Percentiles rank a stretch among this genome's conserved stretches.
phyloP scores from a whole-genome alignment of 2,113 vertebrate species.

The Mormyrus iriodes region DNA sequence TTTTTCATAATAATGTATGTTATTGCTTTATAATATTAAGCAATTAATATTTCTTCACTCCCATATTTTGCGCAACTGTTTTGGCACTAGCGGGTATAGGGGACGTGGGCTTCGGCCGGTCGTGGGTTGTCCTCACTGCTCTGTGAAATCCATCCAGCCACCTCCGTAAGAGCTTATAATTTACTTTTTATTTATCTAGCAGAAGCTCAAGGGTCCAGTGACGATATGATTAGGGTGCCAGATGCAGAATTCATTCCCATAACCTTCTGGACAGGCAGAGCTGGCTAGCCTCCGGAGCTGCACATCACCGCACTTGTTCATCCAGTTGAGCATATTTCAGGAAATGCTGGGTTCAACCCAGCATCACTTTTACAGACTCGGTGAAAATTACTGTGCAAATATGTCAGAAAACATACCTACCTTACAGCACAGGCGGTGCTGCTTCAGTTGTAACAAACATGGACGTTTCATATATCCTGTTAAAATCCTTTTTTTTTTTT shows the following conservation, averaged over 20 bases:
- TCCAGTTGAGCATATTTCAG: not conserved
- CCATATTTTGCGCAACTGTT: not conserved
- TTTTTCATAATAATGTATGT: no score
- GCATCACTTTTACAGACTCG: not conserved
- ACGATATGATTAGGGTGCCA: not conserved
- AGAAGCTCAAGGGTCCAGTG: not conserved
- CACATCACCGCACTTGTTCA: not conserved
- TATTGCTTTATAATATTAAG: no score
- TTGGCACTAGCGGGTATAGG: not conserved
- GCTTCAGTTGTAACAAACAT: not conserved
- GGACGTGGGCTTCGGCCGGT: not conserved
- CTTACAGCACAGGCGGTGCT: not conserved
- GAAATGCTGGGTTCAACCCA: not conserved
- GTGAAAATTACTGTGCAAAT: not conserved
- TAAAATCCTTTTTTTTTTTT: not conserved
- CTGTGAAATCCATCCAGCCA: not conserved
- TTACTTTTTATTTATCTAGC: not conserved
- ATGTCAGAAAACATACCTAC: not conserved
- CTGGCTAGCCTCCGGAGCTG: not conserved
- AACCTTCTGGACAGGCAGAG: not conserved
- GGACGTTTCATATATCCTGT: not conserved
- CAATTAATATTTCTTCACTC: not conserved
- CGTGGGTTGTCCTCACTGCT: not conserved
- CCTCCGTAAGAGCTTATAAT: not conserved
- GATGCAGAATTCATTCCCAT: not conserved